These are phyloP conservation scores for Xenopus borealis DNA, from an alignment of 2,113 vertebrate genomes.

Conservation along the genomic window DNA sequence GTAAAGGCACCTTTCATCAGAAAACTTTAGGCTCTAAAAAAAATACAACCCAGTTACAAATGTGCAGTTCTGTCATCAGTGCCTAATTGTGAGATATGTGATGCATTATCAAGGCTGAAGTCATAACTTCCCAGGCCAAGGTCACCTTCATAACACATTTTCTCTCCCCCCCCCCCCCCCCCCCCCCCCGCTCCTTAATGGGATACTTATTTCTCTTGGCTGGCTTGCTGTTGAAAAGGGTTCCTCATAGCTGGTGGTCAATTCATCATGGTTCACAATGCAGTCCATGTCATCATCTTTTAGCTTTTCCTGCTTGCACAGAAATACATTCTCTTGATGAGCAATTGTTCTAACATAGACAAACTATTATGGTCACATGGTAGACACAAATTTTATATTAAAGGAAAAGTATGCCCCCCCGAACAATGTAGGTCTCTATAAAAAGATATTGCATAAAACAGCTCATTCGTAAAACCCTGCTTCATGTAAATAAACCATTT, in stretches of 20 bases:
- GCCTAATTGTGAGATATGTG: constrained; percentile 41
- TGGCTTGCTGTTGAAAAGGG: constrained; percentile 13
- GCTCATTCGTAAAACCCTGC: too few relatives aligned
- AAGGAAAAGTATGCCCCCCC: too few relatives aligned
- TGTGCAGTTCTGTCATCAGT: constrained; percentile 9
- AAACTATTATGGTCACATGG: too few relatives aligned
- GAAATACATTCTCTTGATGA: not conserved
- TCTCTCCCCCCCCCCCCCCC: too few relatives aligned
- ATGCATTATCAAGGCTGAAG: constrained; percentile 55
- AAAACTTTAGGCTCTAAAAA: not conserved
- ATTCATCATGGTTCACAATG: constrained; percentile 64
- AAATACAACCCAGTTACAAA: not conserved
- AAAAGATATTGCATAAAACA: too few relatives aligned
- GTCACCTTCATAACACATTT: constrained; percentile 67
- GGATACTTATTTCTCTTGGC: constrained; percentile 22
- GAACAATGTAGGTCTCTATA: too few relatives aligned
- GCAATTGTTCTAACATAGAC: not conserved
- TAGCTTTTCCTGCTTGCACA: constrained; percentile 55
- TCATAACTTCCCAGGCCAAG: constrained; percentile 64
- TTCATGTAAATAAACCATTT: too few relatives aligned
- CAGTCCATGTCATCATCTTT: constrained; percentile 62
- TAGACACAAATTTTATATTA: too few relatives aligned
- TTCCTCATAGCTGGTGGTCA: constrained; percentile 55
- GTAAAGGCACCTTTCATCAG: not conserved
- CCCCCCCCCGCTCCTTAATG: constrained; percentile 39